phyloP scores from a whole-genome alignment of 2,797 vertebrate genomes.

The Cyclopterus lumpus region DNA sequence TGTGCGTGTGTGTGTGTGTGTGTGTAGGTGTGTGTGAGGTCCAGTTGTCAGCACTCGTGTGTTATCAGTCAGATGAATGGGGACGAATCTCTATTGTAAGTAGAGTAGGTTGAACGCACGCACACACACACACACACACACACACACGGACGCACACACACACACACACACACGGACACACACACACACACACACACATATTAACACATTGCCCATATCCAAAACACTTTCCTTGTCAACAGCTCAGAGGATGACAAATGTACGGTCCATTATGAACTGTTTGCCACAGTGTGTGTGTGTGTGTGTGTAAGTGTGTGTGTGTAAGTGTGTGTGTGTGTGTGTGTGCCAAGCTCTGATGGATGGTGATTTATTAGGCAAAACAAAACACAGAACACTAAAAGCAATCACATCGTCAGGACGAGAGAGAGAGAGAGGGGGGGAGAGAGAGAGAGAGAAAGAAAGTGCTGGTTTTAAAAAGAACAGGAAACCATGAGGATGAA shows the following conservation, averaged over 20 bases:
- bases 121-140: constrained; percentile 34
- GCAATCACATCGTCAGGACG: constrained; percentile 58
- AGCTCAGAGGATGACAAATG: constrained; percentile 73
- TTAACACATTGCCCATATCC: constrained; percentile 25
- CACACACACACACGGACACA: constrained; percentile 30
- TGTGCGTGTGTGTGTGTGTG: constrained; percentile 9
- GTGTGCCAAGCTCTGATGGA: constrained; percentile 50
- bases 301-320: constrained; percentile 21
- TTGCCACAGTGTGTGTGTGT: constrained; percentile 32
- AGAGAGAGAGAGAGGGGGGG: background rate
- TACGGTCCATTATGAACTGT: constrained; percentile 65
- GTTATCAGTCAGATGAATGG: constrained; percentile 66
- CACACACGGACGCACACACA: constrained; percentile 35
- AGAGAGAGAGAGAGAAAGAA: background rate
- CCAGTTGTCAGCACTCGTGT: constrained; percentile 47
- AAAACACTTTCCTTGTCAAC: constrained; percentile 65
- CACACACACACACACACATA: constrained; percentile 32
- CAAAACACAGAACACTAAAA: constrained; percentile 61
- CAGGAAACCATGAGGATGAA: too few species aligned
- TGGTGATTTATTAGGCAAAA: constrained; percentile 75
- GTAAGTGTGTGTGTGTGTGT: constrained; percentile 29
- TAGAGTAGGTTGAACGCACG: constrained; percentile 22
- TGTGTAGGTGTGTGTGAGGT: constrained; percentile 13
- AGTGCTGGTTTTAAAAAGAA: too few species aligned
- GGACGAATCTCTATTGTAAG: constrained; percentile 52